phyloP scores from a whole-genome alignment of 2,797 vertebrate genomes.

The Eulemur albifrons region DNA sequence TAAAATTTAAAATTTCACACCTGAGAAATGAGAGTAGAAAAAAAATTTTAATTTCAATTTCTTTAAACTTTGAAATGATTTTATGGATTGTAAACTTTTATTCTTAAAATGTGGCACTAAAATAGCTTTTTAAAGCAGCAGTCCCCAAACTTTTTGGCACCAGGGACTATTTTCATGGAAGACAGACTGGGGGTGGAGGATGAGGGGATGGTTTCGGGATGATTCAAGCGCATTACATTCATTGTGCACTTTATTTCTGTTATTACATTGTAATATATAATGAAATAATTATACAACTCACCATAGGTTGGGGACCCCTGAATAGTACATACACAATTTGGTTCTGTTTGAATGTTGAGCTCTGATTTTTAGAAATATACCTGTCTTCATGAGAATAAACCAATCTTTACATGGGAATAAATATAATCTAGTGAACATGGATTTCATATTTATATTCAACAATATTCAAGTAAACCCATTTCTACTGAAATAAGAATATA shows the following conservation, averaged over 20 bases:
- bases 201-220: too few relatives aligned
- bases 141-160: too few relatives aligned
- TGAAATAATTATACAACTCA: too few relatives aligned
- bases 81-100: background rate
- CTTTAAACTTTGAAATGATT: constrained; percentile 30
- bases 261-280: too few relatives aligned
- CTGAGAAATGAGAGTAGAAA: background rate
- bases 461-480: constrained; percentile 25
- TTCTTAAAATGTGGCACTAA: constrained; percentile 24
- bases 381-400: constrained; percentile 8
- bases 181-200: too few relatives aligned
- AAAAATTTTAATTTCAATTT: constrained; percentile 30
- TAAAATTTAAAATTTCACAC: background rate
- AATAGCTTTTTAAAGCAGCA: background rate
- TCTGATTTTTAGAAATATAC: constrained; percentile 40
- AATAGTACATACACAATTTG: background rate
- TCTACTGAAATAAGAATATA: constrained; percentile 41
- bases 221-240: too few relatives aligned
- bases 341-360: background rate
- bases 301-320: too few relatives aligned
- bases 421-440: constrained; percentile 3
- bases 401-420: background rate
- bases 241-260: too few relatives aligned
- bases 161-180: too few relatives aligned
- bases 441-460: background rate